phyloP scores from a whole-genome alignment of 2,113 vertebrate genomes.

The Anguilla rostrata region DNA sequence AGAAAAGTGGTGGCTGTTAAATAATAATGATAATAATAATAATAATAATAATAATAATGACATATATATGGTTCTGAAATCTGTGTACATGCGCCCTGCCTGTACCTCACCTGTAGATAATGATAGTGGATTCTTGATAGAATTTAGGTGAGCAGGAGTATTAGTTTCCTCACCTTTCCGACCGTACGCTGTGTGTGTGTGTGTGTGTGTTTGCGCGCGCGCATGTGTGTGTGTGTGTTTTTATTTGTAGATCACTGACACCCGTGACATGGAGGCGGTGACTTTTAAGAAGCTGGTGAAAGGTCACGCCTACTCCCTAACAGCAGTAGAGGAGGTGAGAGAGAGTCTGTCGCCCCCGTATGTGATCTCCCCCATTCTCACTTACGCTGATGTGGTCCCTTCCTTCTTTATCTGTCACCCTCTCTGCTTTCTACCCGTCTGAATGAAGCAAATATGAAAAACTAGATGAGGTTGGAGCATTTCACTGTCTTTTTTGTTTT shows the following conservation, averaged over 20 bases:
- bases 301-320: conserved; percentile 93
- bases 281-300: conserved; percentile 97
- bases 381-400: no score
- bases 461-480: no score
- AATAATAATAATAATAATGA: no score
- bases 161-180: neutral
- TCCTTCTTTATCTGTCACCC: no score
- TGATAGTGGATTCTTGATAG: neutral
- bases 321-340: conserved; percentile 80
- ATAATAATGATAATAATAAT: no score
- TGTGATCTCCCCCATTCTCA: no score
- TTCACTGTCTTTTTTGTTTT: no score
- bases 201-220: no score
- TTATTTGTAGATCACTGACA: conserved; percentile 71
- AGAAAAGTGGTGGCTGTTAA: no score
- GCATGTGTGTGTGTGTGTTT: neutral
- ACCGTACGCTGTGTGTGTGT: neutral
- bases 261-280: conserved; percentile 81
- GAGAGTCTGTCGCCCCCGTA: neutral
- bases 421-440: no score
- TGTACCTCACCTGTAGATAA: neutral
- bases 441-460: no score
- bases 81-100: neutral
- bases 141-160: neutral
- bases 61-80: neutral